Base-by-base conservation (phyloP, 2,797 vertebrate species). In the Enteromius radiatus region DNA sequence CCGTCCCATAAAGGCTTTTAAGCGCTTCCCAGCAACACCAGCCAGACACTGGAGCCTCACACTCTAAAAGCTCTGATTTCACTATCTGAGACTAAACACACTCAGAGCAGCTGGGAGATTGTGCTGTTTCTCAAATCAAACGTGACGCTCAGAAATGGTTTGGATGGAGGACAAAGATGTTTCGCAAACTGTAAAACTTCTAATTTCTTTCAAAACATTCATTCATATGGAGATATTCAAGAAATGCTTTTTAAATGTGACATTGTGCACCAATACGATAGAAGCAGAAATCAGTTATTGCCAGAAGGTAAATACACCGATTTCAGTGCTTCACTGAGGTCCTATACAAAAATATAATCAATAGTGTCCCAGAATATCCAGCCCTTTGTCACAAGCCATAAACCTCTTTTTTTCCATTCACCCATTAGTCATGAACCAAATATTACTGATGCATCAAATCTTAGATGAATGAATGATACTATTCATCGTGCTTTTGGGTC, bases 21-120 rank as follows among this genome's bases (percentile, higher is more conserved):
- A 87, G 86, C 41, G 63, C 76, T 84, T 59, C 52, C 36, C 71
- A 82, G 77, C 81, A 76, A 83, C 76, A 76, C 36, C 67, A 82
- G 85, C 71, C 84, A 82, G 76, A 75, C 75, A 64, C 74, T 76
- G 73, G 47, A 81, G 59, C 73, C 63, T 79, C 45, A 47, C 70
- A 19, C 74, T 83, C 28, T 75, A 77, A 43, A 75, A 71, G 86
- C 68, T 88, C 87, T 67, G 83, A 84, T 86, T 86, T 84, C 86
- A 82, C 70, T 69, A 65, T 81, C 70, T 43, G 65, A 82, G 47
- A 64, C 76, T 74, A 63, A 82, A 82, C 49, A 63, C 78, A 71
- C 33, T 74, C 67, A 45, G 43, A 64, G 65, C 78, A 54, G 26
- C 61, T 71, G 23, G 19, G 36, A 84, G 23, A 54, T 31, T 47